phyloP scores from a whole-genome alignment of 2,113 vertebrate species.

The Urocynchramus pylzowi region DNA sequence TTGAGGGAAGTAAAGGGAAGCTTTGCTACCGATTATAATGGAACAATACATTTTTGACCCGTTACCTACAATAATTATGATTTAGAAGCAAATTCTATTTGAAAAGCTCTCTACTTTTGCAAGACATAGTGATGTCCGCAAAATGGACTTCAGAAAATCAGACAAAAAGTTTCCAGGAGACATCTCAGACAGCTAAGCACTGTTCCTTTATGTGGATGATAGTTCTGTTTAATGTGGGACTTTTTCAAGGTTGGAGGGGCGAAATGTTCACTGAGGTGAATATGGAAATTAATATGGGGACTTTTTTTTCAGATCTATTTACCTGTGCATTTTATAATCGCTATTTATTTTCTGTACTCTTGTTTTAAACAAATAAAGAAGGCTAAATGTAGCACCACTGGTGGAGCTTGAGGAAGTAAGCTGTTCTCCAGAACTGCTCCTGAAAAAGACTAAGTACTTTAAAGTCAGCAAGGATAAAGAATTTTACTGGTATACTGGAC shows the following conservation, averaged over 20 bases:
- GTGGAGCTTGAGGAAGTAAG: not conserved
- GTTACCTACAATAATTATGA: not conserved
- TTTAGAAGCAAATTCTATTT: not conserved
- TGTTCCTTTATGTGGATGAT: not conserved
- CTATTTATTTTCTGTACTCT: not conserved
- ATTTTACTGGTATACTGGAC: not conserved
- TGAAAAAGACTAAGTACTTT: not conserved
- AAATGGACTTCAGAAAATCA: not conserved
- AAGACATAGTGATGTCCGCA: not conserved
- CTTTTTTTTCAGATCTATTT: not conserved
- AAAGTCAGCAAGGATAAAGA: not conserved
- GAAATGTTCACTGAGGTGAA: not conserved
- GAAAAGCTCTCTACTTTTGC: not conserved
- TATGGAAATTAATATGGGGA: not conserved
- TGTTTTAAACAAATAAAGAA: not conserved
- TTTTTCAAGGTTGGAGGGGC: not conserved
- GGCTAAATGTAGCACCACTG: not conserved
- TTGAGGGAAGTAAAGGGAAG: not conserved
- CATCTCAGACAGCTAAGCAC: not conserved
- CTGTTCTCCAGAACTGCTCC: fast-evolving
- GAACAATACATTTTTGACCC: not conserved
- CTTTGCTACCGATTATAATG: not conserved
- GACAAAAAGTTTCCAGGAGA: not conserved
- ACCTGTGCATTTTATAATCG: not conserved
- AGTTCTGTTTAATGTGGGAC: not conserved